Base-by-base conservation (phyloP, 2,113 vertebrate genomes). In the Phaethon lepturus region DNA sequence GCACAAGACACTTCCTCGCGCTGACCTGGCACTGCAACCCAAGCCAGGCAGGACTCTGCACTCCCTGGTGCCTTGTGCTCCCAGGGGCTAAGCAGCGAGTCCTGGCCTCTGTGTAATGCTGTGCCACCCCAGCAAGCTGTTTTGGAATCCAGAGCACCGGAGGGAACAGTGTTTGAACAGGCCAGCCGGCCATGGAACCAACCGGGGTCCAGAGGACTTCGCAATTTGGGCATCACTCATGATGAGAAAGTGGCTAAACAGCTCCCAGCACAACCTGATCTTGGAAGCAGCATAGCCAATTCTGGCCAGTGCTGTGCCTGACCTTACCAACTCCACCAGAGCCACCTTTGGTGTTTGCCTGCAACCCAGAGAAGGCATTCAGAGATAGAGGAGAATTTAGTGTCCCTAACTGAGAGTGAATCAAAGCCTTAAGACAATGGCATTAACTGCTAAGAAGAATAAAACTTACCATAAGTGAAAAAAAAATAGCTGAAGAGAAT, bases 251-350 rank as follows among this genome's bases (percentile, higher is more conserved):
- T 5, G 33, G 49, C 33, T 24, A 0, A 72, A 56, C 6, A 29
- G 31, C 66, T 73, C 44, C 23, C 7, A 79, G 49, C 38, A 33
- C 0, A 2, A 68, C 17, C 24, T 17, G 24, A 26, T 58, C 50
- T 10, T 3, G 33, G 20, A 31, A 84, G 25, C 35, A 16, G 28
- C 0, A 4, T 4, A 50, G 44, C 17, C 28, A 19, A 5, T 22
- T 56, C 83, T 14, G 29, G 7, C 12, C 56, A 38, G 53, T 3
- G 14, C 44, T 52, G 38, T 7, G 35, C 73, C 78, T 11, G 24
- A 68, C 35, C 56, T 59, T 13, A 79, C 3, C 49, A 12, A 4
- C 40, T 20, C 35, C 0, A 0, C 47, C 55, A 35, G 15, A 58
- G 62, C 24, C 67, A 63, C 49, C 33, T 40, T 25, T 2, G 0